A percentile compares a stretch with the other conserved stretches of the same genome.
These are phyloP conservation scores for Abrostola tripartita DNA, from an alignment of 2,888 invertebrate species.

Conservation along the genomic window DNA sequence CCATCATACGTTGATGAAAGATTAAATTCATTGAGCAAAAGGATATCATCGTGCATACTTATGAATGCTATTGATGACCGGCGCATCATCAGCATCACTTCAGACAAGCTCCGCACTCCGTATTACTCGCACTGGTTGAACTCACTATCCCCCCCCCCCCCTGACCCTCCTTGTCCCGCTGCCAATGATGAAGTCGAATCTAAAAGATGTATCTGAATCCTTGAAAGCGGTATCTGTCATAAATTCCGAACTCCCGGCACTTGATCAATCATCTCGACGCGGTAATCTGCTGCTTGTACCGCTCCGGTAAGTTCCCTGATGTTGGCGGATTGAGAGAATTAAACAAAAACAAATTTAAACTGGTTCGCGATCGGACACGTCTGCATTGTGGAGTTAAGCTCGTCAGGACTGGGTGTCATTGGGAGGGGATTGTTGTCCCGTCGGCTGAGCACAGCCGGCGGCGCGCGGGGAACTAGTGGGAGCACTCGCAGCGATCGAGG, in stretches of 20 bases:
- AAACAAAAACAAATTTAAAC: conserved; percentile 1
- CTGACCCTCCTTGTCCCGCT: conserved; percentile 1
- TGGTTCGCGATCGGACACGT: background rate
- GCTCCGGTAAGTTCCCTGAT: conserved; percentile 16
- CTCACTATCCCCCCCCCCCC: background rate
- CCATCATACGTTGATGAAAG: conserved; percentile 1
- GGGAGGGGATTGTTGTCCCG: background rate
- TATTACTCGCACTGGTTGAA: too few relatives aligned
- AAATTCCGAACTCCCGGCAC: conserved; percentile 32
- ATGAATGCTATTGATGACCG: background rate
- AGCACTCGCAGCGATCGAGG: too few relatives aligned
- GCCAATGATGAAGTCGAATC: conserved; percentile 16
- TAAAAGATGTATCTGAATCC: conserved; percentile 24
- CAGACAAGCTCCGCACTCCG: too few relatives aligned
- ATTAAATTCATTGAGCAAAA: too few relatives aligned
- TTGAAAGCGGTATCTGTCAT: conserved; percentile 18
- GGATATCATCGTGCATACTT: too few relatives aligned
- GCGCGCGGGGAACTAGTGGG: too few relatives aligned
- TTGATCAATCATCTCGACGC: conserved; percentile 38
- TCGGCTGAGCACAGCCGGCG: background rate
- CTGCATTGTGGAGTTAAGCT: conserved; percentile 1
- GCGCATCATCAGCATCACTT: too few relatives aligned
- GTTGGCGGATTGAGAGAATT: background rate
- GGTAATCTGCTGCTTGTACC: conserved; percentile 25
- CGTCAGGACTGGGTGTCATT: background rate